Base-by-base conservation (phyloP, 37 sponge, comb jelly and placozoan genomes). In the Diacarnus erythraeanus region DNA sequence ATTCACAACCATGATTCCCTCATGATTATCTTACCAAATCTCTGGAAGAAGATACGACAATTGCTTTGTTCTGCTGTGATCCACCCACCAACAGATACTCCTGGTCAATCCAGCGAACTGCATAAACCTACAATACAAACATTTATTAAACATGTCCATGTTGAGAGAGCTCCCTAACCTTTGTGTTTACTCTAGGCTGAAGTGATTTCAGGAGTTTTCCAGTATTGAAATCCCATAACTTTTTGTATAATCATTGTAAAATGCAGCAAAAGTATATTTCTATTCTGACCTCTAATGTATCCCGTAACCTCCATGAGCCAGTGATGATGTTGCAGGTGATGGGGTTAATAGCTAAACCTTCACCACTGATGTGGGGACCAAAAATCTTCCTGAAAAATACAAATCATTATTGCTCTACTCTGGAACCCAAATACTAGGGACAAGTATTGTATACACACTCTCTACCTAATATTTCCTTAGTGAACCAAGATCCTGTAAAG, bases 291-390 rank as follows among this genome's bases (percentile, higher is more conserved):
- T 87, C 69, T 33, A 87, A 26, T 4, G 78, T 51, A 27, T 75
- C 60, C 35, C 76, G 33, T 1, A 63, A 42, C 26, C 82, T 67
- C 88, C 88, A 87, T 21, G 88, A 87, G 6, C 88, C 88, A 36
- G 88, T 87, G 38, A 68, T 42, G 23, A 87, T 66, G 38, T 70
- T 67, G 0, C 68, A 39, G 10, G 82, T 71, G 30, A 8, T 42
- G 22, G 88, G 78, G 37, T 87, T 77, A 38, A 87, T 87, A 64
- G 80, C 82, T 54, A 87, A 70, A 21, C 80, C 69, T 40, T 87
- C 88, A 8, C 88, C 88, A 87, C 88, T 81, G n/a, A 87, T 40
- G 68, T 87, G 88, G 30, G 88, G 88, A 63, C 88, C 88, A 61
- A 51, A 58, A 10, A 87, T 76, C 51, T 76, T 87, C 77, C 82